Evolutionary conservation across 2,888 invertebrate genomes (phyloP), one percentile per base, ranked within the genome.

Genomic region (Orthosia gothica): DNA sequence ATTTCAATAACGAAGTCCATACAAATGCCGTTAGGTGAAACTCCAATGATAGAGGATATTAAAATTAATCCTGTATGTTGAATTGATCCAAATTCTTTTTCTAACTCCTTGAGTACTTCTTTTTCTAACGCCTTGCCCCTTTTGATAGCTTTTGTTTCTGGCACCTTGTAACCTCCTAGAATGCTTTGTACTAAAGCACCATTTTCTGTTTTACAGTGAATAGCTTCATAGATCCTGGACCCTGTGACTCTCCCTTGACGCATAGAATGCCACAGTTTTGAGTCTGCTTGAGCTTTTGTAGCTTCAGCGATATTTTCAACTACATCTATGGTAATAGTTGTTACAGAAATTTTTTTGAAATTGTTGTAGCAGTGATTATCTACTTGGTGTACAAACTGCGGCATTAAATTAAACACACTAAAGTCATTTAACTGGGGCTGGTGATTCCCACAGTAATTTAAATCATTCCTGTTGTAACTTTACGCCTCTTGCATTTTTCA

Each of bases 1-100:
- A 71, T 63, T 67, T 76, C 70, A 49, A 75, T 62, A 1, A 75
- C 57, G 47, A 69, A 71, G 26, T 63, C 68, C 20, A 1, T 58
- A 49, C 70, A 57, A n/a, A 66, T 18, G 32, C 70, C 62, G 45
- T 72, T 68, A 3, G 72, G 64, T 64, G 68, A 76, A 50, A 61
- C 70, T 49, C 62, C 67, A 45, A 61, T 64, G 49, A 70, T 65
- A 49, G n/a, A n/a, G n/a, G n/a, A n/a, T n/a, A n/a, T n/a, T 57
- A 58, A 63, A 59, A 70, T 65, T 26, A 74, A 61, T 12, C 59
- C 74, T 59, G 74, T 64, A 3, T 47, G 45, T 65, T 74, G 45
- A 26, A 74, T 74, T 26, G 15, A 45, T 45, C 64, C 15, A 54
- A 70, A 65, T 59, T 65, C 47, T 32, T 61, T n/a, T 70, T 65